These are phyloP conservation scores for Cyphomyrmex costatus DNA, from an alignment of 1,140 invertebrate species.

Conservation along the genomic window DNA sequence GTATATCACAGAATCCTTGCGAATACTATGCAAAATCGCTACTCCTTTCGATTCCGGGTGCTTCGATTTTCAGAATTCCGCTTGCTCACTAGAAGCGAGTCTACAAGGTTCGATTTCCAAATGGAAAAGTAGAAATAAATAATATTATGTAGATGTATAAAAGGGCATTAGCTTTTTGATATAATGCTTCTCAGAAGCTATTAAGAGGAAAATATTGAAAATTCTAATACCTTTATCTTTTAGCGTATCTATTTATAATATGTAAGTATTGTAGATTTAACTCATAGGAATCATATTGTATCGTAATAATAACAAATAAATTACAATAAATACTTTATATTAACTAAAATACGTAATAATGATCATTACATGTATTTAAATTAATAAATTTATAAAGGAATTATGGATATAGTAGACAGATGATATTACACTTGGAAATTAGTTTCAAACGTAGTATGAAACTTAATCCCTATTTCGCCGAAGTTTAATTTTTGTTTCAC, in stretches of 20 bases:
- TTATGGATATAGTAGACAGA: neutral
- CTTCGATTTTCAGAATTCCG: constrained; percentile 50
- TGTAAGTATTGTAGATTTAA: neutral
- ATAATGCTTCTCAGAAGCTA: neutral
- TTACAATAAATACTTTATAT: neutral
- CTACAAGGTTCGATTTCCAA: constrained; percentile 33
- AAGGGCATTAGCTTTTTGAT: neutral
- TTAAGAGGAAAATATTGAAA: neutral
- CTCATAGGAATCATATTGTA: neutral
- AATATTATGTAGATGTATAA: constrained; percentile 39
- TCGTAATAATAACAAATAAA: neutral
- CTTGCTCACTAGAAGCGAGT: neutral
- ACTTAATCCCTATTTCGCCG: neutral
- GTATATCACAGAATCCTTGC: constrained; percentile 56
- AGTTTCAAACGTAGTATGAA: neutral
- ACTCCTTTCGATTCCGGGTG: constrained; percentile 42
- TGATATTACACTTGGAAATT: neutral
- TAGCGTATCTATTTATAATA: neutral
- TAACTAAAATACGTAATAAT: neutral
- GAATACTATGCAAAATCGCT: constrained; percentile 51
- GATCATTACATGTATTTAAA: neutral
- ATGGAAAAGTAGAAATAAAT: constrained; percentile 28
- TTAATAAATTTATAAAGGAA: neutral
- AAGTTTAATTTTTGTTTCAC: constrained; percentile 44
- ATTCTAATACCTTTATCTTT: constrained; percentile 3